Base-by-base conservation (phyloP, 2,888 invertebrate genomes). In the Escarpia spicata region DNA sequence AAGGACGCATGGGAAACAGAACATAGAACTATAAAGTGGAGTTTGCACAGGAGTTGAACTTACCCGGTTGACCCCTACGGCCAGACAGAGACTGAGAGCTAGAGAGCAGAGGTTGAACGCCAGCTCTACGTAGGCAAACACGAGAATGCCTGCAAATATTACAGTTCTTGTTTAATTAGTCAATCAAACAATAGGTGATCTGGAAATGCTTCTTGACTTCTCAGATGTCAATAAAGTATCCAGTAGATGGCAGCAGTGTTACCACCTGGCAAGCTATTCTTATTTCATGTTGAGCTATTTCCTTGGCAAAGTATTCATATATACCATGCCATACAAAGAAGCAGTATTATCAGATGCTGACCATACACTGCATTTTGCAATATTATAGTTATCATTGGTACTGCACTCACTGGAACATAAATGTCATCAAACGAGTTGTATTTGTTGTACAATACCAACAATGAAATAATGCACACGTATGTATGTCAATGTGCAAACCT, bases 41-140 rank as follows among this genome's bases (percentile, higher is more conserved):
- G 9, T 45, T 52, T 15, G 10, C 2, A 26, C 75, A 75, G 58
- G 26, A 4, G 58, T 26, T 43, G 31, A 12, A 93, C 94, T 93
- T 90, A 94, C 94, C 89, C 92, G 92, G 91, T 94, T 94, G 91
- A 94, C 94, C 90, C 94, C 94, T 31, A 94, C 93, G 58, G 92
- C 90, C 9, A 94, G 93, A 0, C 93, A 75, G 52, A 94, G 92
- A 37, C 93, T 93, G 8, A 94, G 92, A 3, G 44, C 91, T 44
- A 94, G 92, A n/a, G 93, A n/a, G 31, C 44, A 90, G 3, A 94
- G 31, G 44, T 93, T 93, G 91, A 92, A 92, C 26, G 92, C 92
- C 91, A 94, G 92, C 91, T 94, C 94, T 19, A 94, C 94, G 92
- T 94, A 94, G 90, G 94, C 94, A 60, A 94, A 92, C 31, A 93